Evolutionary conservation across 2,888 invertebrate genomes (phyloP).

Genomic region (Empis stercorea): DNA sequence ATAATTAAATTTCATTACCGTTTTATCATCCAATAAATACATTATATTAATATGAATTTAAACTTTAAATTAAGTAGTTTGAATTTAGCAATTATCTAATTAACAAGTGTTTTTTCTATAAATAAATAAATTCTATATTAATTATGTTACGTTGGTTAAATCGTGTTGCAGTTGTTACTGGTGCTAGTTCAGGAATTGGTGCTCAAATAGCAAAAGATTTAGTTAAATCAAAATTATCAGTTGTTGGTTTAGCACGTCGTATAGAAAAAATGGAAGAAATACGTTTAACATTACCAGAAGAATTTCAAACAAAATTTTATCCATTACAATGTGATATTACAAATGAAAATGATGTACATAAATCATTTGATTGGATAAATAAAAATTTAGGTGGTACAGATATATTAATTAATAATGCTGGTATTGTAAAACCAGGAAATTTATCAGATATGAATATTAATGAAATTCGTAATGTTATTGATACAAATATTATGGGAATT

Average conservation of each 20-base stretch:
- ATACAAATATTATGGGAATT: slow-evolving; percentile 38
- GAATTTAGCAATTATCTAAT: too few relatives aligned
- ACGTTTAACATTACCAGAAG: slow-evolving; percentile 6
- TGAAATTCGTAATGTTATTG: slow-evolving; percentile 25
- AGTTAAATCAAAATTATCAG: slow-evolving; percentile 38
- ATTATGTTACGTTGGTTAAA: slow-evolving; percentile 46
- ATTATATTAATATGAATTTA: too few relatives aligned
- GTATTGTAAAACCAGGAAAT: slow-evolving; percentile 21
- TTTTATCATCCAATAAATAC: too few relatives aligned
- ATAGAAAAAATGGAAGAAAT: slow-evolving; percentile 35
- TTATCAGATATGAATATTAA: slow-evolving; percentile 13
- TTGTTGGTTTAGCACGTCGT: slow-evolving; percentile 42
- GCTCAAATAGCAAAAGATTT: slow-evolving; percentile 37
- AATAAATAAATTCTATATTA: too few relatives aligned
- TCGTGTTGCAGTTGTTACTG: slow-evolving; percentile 49
- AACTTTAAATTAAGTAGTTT: too few relatives aligned
- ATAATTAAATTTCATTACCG: too few relatives aligned
- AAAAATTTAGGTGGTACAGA: slow-evolving; percentile 40
- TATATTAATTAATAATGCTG: slow-evolving; percentile 46
- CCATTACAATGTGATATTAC: not conserved
- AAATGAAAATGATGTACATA: slow-evolving; percentile 34
- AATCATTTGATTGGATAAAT: slow-evolving; percentile 39
- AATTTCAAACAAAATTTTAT: too few relatives aligned
- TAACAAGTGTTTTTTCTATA: too few relatives aligned
- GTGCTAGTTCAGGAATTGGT: slow-evolving; percentile 50